Conservation (phyloP, 2,113 vertebrate species). For the Cololabis saira region DNA sequence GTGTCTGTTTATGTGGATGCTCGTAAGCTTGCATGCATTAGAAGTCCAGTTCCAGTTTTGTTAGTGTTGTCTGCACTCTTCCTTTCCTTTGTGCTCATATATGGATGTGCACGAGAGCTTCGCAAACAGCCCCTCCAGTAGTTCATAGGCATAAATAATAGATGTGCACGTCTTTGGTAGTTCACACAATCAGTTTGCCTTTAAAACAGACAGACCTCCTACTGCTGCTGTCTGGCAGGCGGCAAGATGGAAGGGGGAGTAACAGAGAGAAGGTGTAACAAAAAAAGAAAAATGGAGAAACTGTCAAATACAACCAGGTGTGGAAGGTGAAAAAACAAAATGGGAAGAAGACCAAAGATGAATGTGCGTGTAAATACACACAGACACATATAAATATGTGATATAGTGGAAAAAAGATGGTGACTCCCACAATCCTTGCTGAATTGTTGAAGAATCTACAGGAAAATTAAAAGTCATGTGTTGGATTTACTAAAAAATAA, state of each 20-base stretch:
- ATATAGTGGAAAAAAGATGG: too few species aligned
- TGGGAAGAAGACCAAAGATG: slow-evolving; percentile 1
- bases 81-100: background rate
- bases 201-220: slow-evolving; percentile 62
- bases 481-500: too few species aligned
- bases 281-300: background rate
- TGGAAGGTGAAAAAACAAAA: background rate
- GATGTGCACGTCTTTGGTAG: slow-evolving; percentile 53
- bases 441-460: too few species aligned
- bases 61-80: background rate
- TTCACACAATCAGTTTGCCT: slow-evolving; percentile 58
- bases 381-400: too few species aligned
- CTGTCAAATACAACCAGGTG: background rate
- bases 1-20: too few species aligned
- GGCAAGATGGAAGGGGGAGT: slow-evolving; percentile 18
- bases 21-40: too few species aligned
- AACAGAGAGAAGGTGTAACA: background rate
- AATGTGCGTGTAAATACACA: background rate
- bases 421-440: too few species aligned
- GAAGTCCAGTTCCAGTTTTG: background rate
- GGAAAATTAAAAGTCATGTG: too few species aligned
- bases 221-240: slow-evolving; percentile 50
- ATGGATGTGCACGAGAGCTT: slow-evolving; percentile 1
- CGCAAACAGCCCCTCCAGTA: slow-evolving; percentile 16
- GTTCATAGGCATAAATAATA: slow-evolving; percentile 57